These are phyloP conservation scores for Coccyzus lansbergi DNA, from an alignment of 2,797 vertebrate genomes.

Conservation along the genomic window DNA sequence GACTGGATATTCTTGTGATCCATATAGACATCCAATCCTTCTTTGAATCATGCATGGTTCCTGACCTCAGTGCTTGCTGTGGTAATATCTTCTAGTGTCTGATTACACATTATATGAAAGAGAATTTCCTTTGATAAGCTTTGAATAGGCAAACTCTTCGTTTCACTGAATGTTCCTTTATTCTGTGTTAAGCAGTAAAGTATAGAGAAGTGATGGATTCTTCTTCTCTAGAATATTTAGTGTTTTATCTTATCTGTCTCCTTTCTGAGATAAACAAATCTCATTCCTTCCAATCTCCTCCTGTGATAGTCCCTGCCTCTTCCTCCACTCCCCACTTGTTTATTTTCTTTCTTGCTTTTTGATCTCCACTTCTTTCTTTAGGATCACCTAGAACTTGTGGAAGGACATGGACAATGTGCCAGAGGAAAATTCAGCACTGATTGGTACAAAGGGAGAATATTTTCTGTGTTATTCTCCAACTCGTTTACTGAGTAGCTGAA, in stretches of 20 bases:
- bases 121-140: slow-evolving; percentile 49
- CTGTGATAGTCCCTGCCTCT: not conserved
- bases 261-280: slow-evolving; percentile 28
- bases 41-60: slow-evolving; percentile 46
- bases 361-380: not conserved
- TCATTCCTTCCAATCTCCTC: not conserved
- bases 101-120: slow-evolving; percentile 19
- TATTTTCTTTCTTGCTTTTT: not conserved
- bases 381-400: not conserved
- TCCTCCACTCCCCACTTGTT: not conserved
- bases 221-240: not conserved
- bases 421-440: not conserved
- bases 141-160: slow-evolving; percentile 30
- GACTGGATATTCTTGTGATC: slow-evolving; percentile 30
- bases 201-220: not conserved
- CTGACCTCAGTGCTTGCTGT: slow-evolving; percentile 40
- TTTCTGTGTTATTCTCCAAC: not conserved
- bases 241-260: slow-evolving; percentile 7
- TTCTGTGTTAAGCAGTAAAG: slow-evolving; percentile 1
- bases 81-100: slow-evolving; percentile 9
- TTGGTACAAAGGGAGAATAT: not conserved
- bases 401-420: not conserved
- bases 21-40: not conserved
- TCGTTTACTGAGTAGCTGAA: not conserved
- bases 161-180: slow-evolving; percentile 22